Base-by-base conservation (phyloP, 2,888 invertebrate species). In the Synergus umbraculus region DNA sequence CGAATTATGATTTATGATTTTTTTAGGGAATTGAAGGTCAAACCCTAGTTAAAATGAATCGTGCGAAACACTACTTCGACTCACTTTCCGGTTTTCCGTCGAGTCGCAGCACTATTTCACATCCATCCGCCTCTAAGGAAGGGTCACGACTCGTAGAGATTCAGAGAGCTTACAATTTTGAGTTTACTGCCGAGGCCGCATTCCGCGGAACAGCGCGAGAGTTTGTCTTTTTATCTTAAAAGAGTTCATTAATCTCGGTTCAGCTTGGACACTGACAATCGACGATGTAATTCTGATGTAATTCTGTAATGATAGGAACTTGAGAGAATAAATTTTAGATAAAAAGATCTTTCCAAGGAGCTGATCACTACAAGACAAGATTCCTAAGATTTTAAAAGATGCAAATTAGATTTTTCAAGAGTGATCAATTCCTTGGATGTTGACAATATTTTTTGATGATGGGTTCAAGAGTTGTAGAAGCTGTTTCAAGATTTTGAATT, bases 111-210 rank as follows among this genome's bases (percentile, higher is more conserved):
- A 67, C 77, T 79, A 58, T 67, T 79, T 79, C 79, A 65, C 81
- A 80, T 79, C 76, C 79, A 79, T 81, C 81, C 60, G 77, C 67
- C 12, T 22, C 60, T 60, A 12, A 22, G 37, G 80, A 76, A 67
- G 65, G 22, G 41, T 22, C n/a, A 13, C 18, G 43, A 54, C 66
- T 64, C 41, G 37, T 37, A 37, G 37, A 37, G 37, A 44, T 5
- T 73, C 15, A 37, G 22, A 41, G 29, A 46, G 2, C 37, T 22
- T 41, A 78, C 73, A 81, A 81, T 81, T 85, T 83, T 77, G 80
- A 83, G 43, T 84, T 85, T 84, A 87, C 80, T 83, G 83, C 67
- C 83, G 82, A 83, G 78, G 83, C 85, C 79, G 83, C 86, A 83
- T 85, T 83, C 84, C 82, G 85, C 81, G 80, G 77, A 73, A 49